phyloP scores from a whole-genome alignment of 1,140 invertebrate species.

The Triops cancriformis region DNA sequence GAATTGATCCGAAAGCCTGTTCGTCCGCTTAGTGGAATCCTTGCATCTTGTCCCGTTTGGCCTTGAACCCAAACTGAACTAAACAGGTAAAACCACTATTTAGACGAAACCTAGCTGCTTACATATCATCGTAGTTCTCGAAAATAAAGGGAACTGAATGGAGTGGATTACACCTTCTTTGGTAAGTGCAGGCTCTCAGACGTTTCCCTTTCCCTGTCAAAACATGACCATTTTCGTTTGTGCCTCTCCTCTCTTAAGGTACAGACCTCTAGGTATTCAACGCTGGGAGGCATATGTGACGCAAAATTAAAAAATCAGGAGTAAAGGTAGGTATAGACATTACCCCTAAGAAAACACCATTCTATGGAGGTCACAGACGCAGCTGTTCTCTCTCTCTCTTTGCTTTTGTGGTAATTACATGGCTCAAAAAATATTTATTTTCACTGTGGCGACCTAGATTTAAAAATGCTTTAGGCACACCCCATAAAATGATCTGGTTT shows the following conservation, averaged over 20 bases:
- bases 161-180: neutral
- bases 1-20: neutral
- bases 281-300: neutral
- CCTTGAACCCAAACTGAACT: constrained; percentile 10
- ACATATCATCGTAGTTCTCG: neutral
- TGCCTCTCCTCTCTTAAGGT: neutral
- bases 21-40: neutral
- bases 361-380: too few relatives aligned
- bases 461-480: neutral
- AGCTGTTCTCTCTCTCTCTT: too few relatives aligned
- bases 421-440: neutral
- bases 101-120: neutral
- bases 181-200: neutral
- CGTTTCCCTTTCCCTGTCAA: neutral
- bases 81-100: neutral
- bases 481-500: neutral
- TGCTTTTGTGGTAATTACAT: too few relatives aligned
- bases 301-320: neutral
- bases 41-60: neutral
- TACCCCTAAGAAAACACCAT: too few relatives aligned
- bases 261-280: neutral
- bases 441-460: neutral
- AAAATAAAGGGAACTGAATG: neutral
- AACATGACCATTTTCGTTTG: neutral
- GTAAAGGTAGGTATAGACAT: too few relatives aligned